A percentile compares a stretch with the other conserved stretches of the same genome.
Conservation (phyloP, 2,888 invertebrate species). For the Andrena trimmerana region DNA sequence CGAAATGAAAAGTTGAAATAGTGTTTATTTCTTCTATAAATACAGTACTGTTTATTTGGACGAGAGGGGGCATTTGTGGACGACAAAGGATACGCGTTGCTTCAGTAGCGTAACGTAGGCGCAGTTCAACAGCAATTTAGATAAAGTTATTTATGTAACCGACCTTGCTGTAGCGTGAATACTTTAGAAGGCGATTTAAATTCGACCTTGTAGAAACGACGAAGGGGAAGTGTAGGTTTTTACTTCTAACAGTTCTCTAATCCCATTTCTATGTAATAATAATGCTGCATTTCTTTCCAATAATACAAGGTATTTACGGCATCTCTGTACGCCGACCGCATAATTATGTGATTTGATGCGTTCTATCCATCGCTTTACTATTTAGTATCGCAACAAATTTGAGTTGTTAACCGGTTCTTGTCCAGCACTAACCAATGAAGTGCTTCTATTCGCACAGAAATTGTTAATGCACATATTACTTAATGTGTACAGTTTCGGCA, state of each 20-base stretch:
- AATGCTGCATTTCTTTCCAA: background rate
- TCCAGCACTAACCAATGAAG: conserved; percentile 1
- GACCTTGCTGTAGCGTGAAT: background rate
- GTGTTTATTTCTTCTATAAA: conserved; percentile 10
- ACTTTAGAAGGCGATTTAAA: background rate
- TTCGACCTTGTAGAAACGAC: background rate
- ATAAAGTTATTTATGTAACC: conserved; percentile 25
- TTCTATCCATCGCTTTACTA: background rate
- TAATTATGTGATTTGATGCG: background rate
- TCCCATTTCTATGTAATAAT: conserved; percentile 11
- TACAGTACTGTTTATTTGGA: background rate
- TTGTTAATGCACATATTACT: conserved; percentile 8
- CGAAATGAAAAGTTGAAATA: conserved; percentile 22
- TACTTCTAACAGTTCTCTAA: conserved; percentile 11
- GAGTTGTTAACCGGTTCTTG: conserved; percentile 3
- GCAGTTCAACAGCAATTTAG: conserved; percentile 3
- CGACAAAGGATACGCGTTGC: conserved; percentile 14
- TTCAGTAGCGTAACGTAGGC: conserved; percentile 23
- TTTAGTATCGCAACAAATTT: background rate
- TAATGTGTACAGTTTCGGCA: conserved; percentile 36
- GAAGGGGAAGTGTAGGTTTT: background rate
- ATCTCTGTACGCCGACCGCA: conserved; percentile 15
- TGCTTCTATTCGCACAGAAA: background rate
- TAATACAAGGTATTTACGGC: conserved; percentile 14
- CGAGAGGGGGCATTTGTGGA: conserved; percentile 7